phyloP scores from a whole-genome alignment of 2,797 vertebrate genomes.

The Chromobotia macracanthus region DNA sequence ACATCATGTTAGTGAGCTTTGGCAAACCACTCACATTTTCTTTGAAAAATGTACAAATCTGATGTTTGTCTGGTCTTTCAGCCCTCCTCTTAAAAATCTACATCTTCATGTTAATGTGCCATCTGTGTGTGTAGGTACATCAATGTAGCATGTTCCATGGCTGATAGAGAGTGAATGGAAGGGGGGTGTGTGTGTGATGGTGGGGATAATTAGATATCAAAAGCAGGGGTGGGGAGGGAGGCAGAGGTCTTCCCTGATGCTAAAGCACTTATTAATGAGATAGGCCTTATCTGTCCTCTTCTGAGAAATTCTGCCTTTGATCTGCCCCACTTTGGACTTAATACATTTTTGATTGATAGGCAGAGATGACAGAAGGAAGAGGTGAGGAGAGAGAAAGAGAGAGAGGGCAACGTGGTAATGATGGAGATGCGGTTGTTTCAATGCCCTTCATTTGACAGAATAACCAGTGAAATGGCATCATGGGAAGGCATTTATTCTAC shows the following conservation, averaged over 20 bases:
- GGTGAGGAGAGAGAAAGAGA: conserved; percentile 62
- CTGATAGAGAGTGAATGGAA: conserved; percentile 52
- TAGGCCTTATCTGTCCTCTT: conserved; percentile 97
- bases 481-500: conserved; percentile 51
- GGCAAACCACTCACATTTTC: not conserved
- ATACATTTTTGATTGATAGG: conserved; percentile 99
- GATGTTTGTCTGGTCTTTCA: not conserved
- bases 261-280: conserved; percentile 95
- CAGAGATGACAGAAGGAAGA: conserved; percentile 84
- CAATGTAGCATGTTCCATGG: conserved; percentile 31
- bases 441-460: conserved; percentile 78
- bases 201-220: conserved; percentile 85
- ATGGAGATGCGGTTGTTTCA: conserved; percentile 69
- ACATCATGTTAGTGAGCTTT: not conserved
- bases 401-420: conserved; percentile 58
- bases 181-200: conserved; percentile 58
- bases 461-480: conserved; percentile 68
- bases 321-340: conserved; percentile 92
- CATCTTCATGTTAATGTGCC: conserved; percentile 9
- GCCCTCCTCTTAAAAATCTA: not conserved
- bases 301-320: conserved; percentile 94
- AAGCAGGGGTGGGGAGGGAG: conserved; percentile 82
- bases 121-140: conserved; percentile 45
- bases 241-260: conserved; percentile 84
- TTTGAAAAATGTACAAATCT: not conserved